Evolutionary conservation across 2,797 vertebrate species (phyloP).

Genomic region (Clarias laeviceps): DNA sequence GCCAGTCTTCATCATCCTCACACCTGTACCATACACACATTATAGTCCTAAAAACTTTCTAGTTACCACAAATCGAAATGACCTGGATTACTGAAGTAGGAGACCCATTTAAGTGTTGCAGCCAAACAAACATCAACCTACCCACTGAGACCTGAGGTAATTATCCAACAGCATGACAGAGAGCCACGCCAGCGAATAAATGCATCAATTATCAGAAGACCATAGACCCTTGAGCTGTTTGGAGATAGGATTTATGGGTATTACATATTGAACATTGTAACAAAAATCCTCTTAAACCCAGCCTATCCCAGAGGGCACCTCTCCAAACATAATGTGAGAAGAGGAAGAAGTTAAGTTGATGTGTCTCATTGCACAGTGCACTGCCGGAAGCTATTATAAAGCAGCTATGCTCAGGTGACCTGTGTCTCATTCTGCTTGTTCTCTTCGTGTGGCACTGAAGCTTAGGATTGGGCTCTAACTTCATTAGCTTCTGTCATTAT

Average conservation of each 20-base stretch:
- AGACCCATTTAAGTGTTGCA: constrained; percentile 7
- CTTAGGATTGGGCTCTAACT: constrained; percentile 39
- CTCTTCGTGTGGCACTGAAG: constrained; percentile 35
- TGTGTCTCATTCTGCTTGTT: constrained; percentile 39
- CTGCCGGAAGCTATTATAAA: constrained; percentile 44
- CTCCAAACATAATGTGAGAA: constrained; percentile 42
- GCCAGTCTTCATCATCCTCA: constrained; percentile 84
- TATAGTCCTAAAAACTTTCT: neutral
- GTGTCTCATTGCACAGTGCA: constrained; percentile 33
- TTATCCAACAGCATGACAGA: constrained; percentile 15
- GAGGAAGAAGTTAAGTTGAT: constrained; percentile 37
- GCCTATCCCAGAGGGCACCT: constrained; percentile 26
- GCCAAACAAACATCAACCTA: constrained; percentile 9
- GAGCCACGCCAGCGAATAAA: constrained; percentile 35
- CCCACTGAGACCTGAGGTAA: constrained; percentile 10
- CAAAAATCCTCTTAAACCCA: constrained; percentile 46
- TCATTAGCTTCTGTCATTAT: constrained; percentile 55
- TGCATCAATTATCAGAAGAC: constrained; percentile 30
- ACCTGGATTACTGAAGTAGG: constrained; percentile 4
- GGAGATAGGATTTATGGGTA: constrained; percentile 25
- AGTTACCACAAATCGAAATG: constrained; percentile 3
- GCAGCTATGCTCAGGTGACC: constrained; percentile 40
- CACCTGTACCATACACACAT: constrained; percentile 66
- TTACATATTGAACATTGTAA: constrained; percentile 37
- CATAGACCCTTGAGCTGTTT: constrained; percentile 28